A percentile compares a stretch with the other conserved stretches of the same genome.
Evolutionary conservation across 2,113 vertebrate species (phyloP).

Genomic region (Sebastes schlegelii): DNA sequence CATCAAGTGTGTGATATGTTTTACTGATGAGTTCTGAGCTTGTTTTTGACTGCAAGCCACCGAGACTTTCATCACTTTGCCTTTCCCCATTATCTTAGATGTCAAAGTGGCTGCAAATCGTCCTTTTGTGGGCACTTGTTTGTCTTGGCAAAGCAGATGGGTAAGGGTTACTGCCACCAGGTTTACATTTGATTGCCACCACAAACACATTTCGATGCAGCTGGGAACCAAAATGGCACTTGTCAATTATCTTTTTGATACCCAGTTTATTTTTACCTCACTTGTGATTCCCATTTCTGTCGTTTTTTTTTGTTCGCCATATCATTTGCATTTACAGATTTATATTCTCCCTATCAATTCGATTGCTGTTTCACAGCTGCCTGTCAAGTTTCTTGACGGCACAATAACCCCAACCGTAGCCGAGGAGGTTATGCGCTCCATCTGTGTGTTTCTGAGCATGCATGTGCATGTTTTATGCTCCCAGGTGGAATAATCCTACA

Average conservation of each 20-base stretch:
- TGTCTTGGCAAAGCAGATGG: not conserved
- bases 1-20: constrained; percentile 56
- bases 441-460: constrained; percentile 18
- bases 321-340: not conserved
- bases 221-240: not conserved
- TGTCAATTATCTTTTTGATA: not conserved
- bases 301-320: not conserved
- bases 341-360: too few relatives aligned
- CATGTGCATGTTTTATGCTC: not conserved
- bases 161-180: not conserved
- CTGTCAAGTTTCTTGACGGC: not conserved
- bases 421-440: not conserved
- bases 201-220: not conserved
- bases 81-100: constrained; percentile 32
- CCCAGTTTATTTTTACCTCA: not conserved
- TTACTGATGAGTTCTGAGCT: constrained; percentile 57
- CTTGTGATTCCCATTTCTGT: not conserved
- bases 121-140: not conserved
- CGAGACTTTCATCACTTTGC: constrained; percentile 30
- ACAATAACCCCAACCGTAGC: not conserved
- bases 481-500: not conserved
- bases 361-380: not conserved
- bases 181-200: constrained; percentile 3
- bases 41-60: constrained; percentile 38
- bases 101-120: constrained; percentile 24